A percentile compares a stretch with the other conserved stretches of the same genome.
Conservation (phyloP, 2,888 invertebrate genomes). For the Amphipyra berbera region DNA sequence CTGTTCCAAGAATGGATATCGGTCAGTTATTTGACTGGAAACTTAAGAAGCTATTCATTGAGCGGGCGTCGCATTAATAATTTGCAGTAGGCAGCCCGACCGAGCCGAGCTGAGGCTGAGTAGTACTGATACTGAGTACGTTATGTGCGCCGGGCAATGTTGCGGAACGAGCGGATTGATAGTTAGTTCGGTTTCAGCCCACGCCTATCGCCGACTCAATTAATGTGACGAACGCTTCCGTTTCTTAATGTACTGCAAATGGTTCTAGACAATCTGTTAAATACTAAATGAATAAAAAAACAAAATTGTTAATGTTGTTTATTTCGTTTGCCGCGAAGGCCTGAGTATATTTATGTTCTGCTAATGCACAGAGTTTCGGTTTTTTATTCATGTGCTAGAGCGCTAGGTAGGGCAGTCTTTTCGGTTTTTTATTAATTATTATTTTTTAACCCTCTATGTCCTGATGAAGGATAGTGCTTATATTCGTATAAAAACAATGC, state of each 20-base stretch:
- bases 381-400: too few relatives aligned
- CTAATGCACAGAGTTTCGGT: too few relatives aligned
- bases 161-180: conserved; percentile 71
- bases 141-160: conserved; percentile 71
- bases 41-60: conserved; percentile 69
- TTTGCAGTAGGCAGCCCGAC: conserved; percentile 67
- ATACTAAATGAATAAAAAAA: conserved; percentile 19
- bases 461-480: too few relatives aligned
- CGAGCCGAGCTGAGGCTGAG: conserved; percentile 34
- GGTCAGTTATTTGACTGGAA: conserved; percentile 66
- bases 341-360: too few relatives aligned
- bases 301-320: conserved; percentile 12
- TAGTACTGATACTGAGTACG: conserved; percentile 36
- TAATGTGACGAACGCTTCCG: conserved; percentile 74
- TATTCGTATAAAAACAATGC: too few relatives aligned
- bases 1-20: conserved; percentile 64
- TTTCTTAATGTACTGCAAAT: conserved; percentile 60
- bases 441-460: too few relatives aligned
- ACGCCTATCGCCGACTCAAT: conserved; percentile 76
- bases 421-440: too few relatives aligned
- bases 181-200: conserved; percentile 63
- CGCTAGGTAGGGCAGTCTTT: too few relatives aligned
- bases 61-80: conserved; percentile 76
- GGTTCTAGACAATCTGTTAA: conserved; percentile 17
- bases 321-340: background rate